A percentile compares a stretch with the other conserved stretches of the same genome.
phyloP scores from a whole-genome alignment of 2,888 invertebrate species.

The Diarsia dahlii region DNA sequence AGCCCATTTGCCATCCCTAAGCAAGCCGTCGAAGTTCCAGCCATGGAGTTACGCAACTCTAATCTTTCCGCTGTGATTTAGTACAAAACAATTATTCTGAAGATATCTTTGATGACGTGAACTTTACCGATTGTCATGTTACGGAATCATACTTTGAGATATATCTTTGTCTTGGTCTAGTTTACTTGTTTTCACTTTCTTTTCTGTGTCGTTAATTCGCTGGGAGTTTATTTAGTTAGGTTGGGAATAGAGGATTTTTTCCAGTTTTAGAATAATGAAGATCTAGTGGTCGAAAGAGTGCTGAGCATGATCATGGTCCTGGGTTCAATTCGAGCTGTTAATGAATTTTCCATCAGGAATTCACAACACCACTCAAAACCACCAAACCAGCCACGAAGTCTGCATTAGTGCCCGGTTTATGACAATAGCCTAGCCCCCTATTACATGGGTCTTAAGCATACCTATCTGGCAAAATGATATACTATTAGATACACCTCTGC shows the following conservation, averaged over 20 bases:
- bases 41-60: constrained; percentile 63
- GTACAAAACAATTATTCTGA: constrained; percentile 67
- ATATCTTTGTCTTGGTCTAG: constrained; percentile 32
- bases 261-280: neutral
- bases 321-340: too few species aligned
- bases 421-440: too few species aligned
- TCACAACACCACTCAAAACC: too few species aligned
- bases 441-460: too few species aligned
- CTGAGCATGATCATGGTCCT: too few species aligned
- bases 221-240: constrained; percentile 15
- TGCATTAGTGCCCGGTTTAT: too few species aligned
- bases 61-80: constrained; percentile 68
- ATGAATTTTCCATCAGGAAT: too few species aligned
- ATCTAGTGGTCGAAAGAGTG: neutral
- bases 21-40: constrained; percentile 47
- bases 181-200: constrained; percentile 33
- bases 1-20: constrained; percentile 53
- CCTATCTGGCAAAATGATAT: too few species aligned
- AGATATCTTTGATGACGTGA: constrained; percentile 65
- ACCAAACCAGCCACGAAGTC: too few species aligned
- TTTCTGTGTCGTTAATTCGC: neutral
- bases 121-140: constrained; percentile 63
- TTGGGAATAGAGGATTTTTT: neutral
- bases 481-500: too few species aligned
- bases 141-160: constrained; percentile 43